Base-by-base conservation (phyloP, 2,113 vertebrate species). In the Poecile atricapillus region DNA sequence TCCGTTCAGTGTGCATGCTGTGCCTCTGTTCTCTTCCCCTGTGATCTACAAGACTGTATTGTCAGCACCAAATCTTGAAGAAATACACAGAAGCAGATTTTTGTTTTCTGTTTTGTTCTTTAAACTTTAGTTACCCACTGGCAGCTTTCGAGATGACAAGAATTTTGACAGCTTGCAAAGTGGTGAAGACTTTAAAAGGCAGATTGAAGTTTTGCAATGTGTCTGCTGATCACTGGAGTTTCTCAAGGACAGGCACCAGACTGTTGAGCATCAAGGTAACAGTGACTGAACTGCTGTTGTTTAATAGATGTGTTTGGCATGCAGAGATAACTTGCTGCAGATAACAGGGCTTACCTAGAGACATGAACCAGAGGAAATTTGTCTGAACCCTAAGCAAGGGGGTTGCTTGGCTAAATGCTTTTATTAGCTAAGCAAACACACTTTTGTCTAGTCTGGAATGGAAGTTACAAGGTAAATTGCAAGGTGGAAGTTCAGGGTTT, bases 221-320 rank as follows among this genome's bases (percentile, higher is more conserved):
- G 70, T 91, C 94, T 88, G 87, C 91, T 63, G 95, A 94, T 77
- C 85, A 77, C 30, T 93, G 97, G 90, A 94, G 95, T 91, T 96
- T 97, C 92, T 97, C 97, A 81, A 97, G 94, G 73, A 97, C 97
- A 30, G 96, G 97, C 11, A 94, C 97, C 79, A 97, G 97, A 73
- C 93, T 98, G 41, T 94, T 98, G 68, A 99, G 97, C 94, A 88
- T 97, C 41, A 99, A 99, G 99, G 99, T 99, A 99, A 98, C 55
- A 43, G 37, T 83, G 43, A 59, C 60, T 35, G 64, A 60, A 47
- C 60, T 89, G 9, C 74, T 41, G 22, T 49, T 68, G 18, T 80
- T 76, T 76, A 28, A 43, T 30, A 63, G 90, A 27, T 77, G 55
- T 35, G 4, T 93, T 43, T 68, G 35, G 56, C 33, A 7, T 85